phyloP scores from a whole-genome alignment of 2,797 vertebrate species.

The Chelonia mydas region DNA sequence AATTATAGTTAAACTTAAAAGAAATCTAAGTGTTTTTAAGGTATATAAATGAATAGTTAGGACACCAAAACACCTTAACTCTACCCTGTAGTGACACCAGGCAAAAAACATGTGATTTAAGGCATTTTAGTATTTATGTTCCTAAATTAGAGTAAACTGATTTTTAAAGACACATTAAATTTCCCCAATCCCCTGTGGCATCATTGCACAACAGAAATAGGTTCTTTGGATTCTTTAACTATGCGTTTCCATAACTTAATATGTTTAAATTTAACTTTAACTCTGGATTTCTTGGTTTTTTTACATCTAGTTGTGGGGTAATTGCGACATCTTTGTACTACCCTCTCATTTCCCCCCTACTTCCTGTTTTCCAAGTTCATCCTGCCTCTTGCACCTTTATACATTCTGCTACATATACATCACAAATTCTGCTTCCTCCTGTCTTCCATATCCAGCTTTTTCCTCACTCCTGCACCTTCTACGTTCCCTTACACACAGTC shows the following conservation, averaged over 20 bases:
- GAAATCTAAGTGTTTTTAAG: background rate
- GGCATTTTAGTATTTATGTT: too few species aligned
- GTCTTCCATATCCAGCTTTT: background rate
- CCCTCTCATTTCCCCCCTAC: background rate
- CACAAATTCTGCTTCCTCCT: background rate
- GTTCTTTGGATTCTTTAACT: background rate
- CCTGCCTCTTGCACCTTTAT: background rate
- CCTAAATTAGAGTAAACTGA: background rate
- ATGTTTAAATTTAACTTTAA: background rate
- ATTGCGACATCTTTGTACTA: background rate
- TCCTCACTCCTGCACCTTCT: background rate
- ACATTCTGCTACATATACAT: background rate
- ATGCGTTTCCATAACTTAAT: background rate
- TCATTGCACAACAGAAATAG: background rate
- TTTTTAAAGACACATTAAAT: background rate
- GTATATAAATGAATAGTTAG: background rate
- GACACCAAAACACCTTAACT: background rate
- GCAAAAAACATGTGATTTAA: too few species aligned
- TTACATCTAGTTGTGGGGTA: background rate
- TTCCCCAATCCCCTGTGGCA: too few species aligned
- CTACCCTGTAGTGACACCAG: background rate
- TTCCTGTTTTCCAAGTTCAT: background rate
- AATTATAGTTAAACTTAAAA: background rate
- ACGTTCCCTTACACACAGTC: background rate
- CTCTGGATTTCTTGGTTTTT: background rate